phyloP scores from a whole-genome alignment of 1,140 invertebrate genomes.

The Papilio dardanus region DNA sequence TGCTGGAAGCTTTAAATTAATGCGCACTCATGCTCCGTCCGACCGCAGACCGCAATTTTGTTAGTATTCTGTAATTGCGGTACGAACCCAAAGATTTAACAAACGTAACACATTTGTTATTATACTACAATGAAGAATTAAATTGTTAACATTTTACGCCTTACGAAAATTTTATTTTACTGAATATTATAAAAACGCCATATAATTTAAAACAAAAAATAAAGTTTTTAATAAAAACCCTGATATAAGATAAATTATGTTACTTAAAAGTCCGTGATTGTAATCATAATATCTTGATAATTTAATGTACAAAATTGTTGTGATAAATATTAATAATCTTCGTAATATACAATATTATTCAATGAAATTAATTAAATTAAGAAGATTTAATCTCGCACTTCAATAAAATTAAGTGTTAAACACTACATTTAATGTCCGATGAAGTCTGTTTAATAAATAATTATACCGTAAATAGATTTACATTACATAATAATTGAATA shows the following conservation, averaged over 20 bases:
- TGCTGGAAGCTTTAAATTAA: constrained; percentile 18
- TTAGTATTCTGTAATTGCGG: neutral
- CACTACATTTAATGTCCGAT: neutral
- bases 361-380: neutral
- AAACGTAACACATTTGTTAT: neutral
- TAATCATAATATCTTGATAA: too few relatives aligned
- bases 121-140: neutral
- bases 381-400: neutral
- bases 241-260: too few relatives aligned
- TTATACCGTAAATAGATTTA: constrained; percentile 16
- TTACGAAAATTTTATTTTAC: too few relatives aligned
- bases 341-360: neutral
- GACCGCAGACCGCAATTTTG: constrained; percentile 14
- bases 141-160: neutral
- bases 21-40: constrained; percentile 1
- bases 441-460: neutral
- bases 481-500: neutral
- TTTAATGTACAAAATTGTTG: neutral
- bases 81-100: constrained; percentile 13
- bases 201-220: too few relatives aligned
- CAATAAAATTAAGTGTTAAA: constrained; percentile 3
- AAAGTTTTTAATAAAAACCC: too few relatives aligned
- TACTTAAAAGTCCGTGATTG: too few relatives aligned
- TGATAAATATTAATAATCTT: neutral
- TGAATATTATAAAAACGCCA: too few relatives aligned